Evolutionary conservation across 2,797 vertebrate genomes (phyloP).

Genomic region (Amazona ochrocephala): DNA sequence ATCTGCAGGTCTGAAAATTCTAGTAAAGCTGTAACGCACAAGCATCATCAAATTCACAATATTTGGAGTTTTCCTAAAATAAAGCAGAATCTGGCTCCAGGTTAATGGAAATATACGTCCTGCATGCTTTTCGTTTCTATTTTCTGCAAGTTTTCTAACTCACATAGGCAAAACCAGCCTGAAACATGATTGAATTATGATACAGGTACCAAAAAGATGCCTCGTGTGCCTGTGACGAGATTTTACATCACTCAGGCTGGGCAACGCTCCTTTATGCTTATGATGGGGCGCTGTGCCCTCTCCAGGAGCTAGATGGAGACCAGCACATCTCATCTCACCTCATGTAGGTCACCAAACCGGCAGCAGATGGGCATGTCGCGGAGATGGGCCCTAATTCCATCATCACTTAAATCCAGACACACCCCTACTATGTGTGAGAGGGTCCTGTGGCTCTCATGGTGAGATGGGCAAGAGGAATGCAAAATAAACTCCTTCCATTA

Average conservation of each 20-base stretch:
- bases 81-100: background rate
- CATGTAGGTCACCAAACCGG: background rate
- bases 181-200: accelerated
- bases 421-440: background rate
- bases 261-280: background rate
- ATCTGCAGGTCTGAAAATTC: conserved; percentile 9
- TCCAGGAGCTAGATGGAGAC: background rate
- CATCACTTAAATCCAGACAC: background rate
- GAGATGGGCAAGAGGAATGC: background rate
- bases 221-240: accelerated
- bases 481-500: background rate
- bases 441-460: background rate
- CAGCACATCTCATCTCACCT: conserved; percentile 36
- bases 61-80: background rate
- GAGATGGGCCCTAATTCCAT: conserved; percentile 53
- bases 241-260: background rate
- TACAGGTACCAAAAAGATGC: background rate
- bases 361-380: conserved; percentile 46
- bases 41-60: background rate
- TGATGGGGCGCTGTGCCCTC: accelerated
- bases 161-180: background rate
- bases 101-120: background rate
- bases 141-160: background rate
- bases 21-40: background rate
- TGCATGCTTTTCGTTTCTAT: background rate